Percentiles rank a stretch among this genome's conserved stretches.
phyloP scores from a whole-genome alignment of 2,113 vertebrate genomes.

The Onychorhynchus coronatus region DNA sequence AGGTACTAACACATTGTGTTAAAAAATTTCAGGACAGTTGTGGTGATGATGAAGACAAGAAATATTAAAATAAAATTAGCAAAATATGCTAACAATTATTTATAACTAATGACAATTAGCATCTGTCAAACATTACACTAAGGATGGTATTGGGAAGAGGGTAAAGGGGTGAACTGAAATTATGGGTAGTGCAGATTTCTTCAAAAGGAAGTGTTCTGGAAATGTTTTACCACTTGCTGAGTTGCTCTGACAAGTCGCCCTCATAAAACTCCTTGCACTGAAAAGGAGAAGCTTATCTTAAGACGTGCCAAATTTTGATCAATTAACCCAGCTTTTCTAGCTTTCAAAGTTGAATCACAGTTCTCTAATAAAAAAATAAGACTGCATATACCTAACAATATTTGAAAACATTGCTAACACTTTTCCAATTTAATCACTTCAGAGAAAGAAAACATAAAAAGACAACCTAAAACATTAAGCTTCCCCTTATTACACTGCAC shows the following conservation, averaged over 20 bases:
- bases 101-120: neutral
- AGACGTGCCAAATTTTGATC: neutral
- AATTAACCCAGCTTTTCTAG: neutral
- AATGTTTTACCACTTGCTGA: neutral
- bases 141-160: neutral
- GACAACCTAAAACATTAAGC: neutral
- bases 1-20: neutral
- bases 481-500: neutral
- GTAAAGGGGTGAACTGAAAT: neutral
- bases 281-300: neutral
- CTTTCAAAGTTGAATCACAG: neutral
- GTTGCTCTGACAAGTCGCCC: neutral
- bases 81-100: fast-evolving
- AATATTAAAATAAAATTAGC: neutral
- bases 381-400: neutral
- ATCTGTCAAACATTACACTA: neutral
- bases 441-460: neutral
- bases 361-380: neutral
- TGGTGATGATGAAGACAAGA: neutral
- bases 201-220: neutral
- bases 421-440: neutral
- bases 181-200: neutral
- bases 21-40: neutral
- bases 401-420: neutral
- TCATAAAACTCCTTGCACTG: neutral